phyloP scores from a whole-genome alignment of 2,888 invertebrate genomes.

The Drosophila mimetica region DNA sequence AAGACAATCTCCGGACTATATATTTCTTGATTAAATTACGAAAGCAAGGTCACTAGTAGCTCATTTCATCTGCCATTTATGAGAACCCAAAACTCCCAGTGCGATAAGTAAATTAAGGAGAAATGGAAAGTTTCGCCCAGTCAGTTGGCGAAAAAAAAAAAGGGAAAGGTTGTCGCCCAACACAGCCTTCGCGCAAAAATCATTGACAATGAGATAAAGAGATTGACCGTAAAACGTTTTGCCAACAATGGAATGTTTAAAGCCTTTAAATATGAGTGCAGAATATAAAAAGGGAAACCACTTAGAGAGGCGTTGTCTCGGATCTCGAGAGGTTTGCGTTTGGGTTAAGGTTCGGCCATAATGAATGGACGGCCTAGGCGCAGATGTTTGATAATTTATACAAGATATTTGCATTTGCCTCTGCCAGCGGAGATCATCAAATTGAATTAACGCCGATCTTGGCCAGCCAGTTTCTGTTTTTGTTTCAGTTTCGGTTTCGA shows the following conservation, averaged over 20 bases:
- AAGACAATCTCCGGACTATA: not conserved
- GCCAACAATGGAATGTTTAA: constrained; percentile 62
- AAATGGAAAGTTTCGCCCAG: constrained; percentile 35
- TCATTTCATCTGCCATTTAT: not conserved
- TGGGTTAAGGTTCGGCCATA: constrained; percentile 49
- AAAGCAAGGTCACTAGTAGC: constrained; percentile 17
- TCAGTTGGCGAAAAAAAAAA: constrained; percentile 21
- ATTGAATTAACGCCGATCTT: constrained; percentile 68
- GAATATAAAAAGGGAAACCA: constrained; percentile 52
- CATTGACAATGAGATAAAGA: constrained; percentile 44
- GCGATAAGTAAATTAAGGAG: constrained; percentile 15
- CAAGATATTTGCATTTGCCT: constrained; percentile 72
- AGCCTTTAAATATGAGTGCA: constrained; percentile 45
- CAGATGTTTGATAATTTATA: constrained; percentile 66
- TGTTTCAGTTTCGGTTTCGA: constrained; percentile 35
- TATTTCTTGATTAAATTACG: not conserved
- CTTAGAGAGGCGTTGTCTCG: constrained; percentile 33
- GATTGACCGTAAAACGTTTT: constrained; percentile 59
- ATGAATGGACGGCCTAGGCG: constrained; percentile 39
- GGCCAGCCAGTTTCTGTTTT: constrained; percentile 27
- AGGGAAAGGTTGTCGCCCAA: constrained; percentile 47
- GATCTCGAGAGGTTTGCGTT: constrained; percentile 37
- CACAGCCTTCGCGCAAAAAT: constrained; percentile 21
- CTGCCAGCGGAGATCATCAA: constrained; percentile 54
- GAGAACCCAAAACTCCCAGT: constrained; percentile 3